Conservation (phyloP, 2,113 vertebrate genomes). For the Symphodus melops region DNA sequence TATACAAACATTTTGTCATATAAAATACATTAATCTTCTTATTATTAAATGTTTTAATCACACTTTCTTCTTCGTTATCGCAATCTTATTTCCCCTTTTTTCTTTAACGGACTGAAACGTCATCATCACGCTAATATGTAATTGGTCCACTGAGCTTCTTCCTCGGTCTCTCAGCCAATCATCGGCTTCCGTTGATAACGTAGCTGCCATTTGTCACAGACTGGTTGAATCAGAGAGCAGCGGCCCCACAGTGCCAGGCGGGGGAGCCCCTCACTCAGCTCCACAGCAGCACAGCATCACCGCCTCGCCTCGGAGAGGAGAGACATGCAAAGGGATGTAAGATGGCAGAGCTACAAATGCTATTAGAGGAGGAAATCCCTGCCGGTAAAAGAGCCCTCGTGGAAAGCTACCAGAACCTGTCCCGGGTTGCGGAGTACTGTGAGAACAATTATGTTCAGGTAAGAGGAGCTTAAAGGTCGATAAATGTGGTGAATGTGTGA, state of each 20-base stretch:
- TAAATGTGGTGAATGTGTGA: neutral
- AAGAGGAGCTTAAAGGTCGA: conserved; percentile 45
- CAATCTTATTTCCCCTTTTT: neutral
- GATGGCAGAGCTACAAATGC: conserved; percentile 99
- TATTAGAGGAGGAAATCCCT: conserved; percentile 99
- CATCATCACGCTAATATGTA: conserved; percentile 12
- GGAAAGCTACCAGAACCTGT: conserved; percentile 98
- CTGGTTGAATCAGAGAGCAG: conserved; percentile 82
- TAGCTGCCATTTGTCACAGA: conserved; percentile 53
- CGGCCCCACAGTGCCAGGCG: conserved; percentile 91
- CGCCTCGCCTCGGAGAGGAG: conserved; percentile 79
- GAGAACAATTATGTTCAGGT: conserved; percentile 99
- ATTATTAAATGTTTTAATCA: neutral
- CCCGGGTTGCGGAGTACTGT: conserved; percentile 97
- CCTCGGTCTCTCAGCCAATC: conserved; percentile 63
- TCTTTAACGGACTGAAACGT: neutral
- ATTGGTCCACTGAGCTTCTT: conserved; percentile 40
- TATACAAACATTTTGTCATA: too few species aligned
- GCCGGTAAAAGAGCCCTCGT: conserved; percentile 95
- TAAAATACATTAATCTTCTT: too few species aligned
- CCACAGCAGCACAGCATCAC: conserved; percentile 68
- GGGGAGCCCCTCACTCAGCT: conserved; percentile 80
- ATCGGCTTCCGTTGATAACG: conserved; percentile 6
- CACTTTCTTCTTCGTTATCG: neutral
- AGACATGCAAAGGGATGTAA: conserved; percentile 93